A percentile compares a stretch with the other conserved stretches of the same genome.
phyloP scores from a whole-genome alignment of 2,113 vertebrate genomes.

The Sander vitreus region DNA sequence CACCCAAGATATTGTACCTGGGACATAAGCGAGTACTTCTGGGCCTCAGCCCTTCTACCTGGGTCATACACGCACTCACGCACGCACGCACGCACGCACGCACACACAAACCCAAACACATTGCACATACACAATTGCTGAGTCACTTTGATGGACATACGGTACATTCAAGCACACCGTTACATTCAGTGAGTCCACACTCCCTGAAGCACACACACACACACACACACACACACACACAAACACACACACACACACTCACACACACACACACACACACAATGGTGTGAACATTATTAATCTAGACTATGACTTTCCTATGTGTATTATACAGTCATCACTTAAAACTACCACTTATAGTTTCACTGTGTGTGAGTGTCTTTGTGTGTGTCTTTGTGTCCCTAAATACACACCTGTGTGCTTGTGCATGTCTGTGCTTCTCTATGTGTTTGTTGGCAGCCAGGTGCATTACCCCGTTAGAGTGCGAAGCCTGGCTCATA shows the following conservation, averaged over 20 bases:
- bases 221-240: slow-evolving; percentile 15
- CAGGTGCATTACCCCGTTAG: slow-evolving; percentile 71
- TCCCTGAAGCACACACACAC: slow-evolving; percentile 1
- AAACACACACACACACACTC: slow-evolving; percentile 30
- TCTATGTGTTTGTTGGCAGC: slow-evolving; percentile 33
- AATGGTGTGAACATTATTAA: slow-evolving; percentile 30
- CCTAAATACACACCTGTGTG: slow-evolving; percentile 18
- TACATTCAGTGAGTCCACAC: not conserved
- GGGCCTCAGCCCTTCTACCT: too few species aligned
- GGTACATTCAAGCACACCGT: not conserved
- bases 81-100: slow-evolving; percentile 3
- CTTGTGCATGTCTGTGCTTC: too few species aligned
- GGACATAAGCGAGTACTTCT: too few species aligned
- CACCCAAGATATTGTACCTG: too few species aligned
- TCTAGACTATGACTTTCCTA: slow-evolving; percentile 18
- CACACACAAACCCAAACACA: not conserved
- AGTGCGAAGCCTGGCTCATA: slow-evolving; percentile 65
- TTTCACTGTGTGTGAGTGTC: not conserved
- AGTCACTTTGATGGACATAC: not conserved
- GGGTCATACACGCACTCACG: slow-evolving; percentile 6
- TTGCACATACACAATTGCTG: slow-evolving; percentile 4
- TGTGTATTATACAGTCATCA: slow-evolving; percentile 30
- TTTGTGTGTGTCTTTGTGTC: slow-evolving; percentile 19
- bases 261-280: not conserved
- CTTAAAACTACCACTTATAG: slow-evolving; percentile 19